Base-by-base conservation (phyloP, 1,140 invertebrate genomes). In the Grapholita molesta region DNA sequence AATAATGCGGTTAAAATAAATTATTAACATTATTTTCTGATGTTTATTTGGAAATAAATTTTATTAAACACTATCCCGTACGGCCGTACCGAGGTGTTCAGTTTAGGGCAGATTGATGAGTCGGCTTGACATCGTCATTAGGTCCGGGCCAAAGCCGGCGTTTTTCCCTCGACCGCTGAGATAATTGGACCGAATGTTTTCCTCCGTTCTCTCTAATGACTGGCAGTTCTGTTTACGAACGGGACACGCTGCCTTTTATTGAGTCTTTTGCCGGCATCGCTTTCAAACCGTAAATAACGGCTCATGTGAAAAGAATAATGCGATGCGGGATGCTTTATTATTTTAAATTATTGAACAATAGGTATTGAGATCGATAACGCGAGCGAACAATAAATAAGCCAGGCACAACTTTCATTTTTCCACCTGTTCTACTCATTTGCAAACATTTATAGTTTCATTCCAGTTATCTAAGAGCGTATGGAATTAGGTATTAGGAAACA, bases 171-270 rank as follows among this genome's bases (percentile, higher is more conserved):
- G 65, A 65, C 32, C 70, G 74, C 74, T 73, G 70, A 77, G 79
- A 85, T 86, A 85, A 86, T 86, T 86, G 84, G 79, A 78, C 73
- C 72, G 77, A 84, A 86, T 86, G 81, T 84, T 88, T 85, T 85
- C 81, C 80, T 84, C 81, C 78, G 80, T 74, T 75, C 80, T 66
- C 71, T 80, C 79, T 88, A 88, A 88, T 85, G 84, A 86, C 86
- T 84, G 81, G 82, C 86, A 82, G 78, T 86, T 86, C 82, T 82
- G 86, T 88, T 84, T 86, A 84, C 83, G 79, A 80, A 82, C 80
- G 82, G 78, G 80, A 86, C 84, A 82, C 69, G 71, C 78, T 77
- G 76, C 74, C 78, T 80, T 86, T 86, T 85, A 88, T 88, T 83
- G 83, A 88, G 83, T 79, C 78, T 79, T 85, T 86, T 84, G 78